These are phyloP conservation scores for Callocephalon fimbriatum DNA, from an alignment of 2,113 vertebrate species.

Conservation along the genomic window DNA sequence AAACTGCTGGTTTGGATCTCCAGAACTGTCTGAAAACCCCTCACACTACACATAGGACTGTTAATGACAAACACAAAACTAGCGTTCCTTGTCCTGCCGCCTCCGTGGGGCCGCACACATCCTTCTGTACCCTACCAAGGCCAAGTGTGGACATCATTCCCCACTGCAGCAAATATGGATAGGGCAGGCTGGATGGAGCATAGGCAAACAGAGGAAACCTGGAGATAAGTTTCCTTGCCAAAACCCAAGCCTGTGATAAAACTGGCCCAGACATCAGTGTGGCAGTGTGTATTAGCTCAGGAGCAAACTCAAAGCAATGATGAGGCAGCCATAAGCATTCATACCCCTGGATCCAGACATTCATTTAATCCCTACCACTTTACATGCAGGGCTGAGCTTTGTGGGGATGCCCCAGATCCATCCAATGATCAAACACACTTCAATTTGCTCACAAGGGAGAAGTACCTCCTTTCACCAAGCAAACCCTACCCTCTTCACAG, in stretches of 20 bases:
- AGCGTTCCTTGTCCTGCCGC: accelerated
- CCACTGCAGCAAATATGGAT: accelerated
- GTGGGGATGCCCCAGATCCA: neutral
- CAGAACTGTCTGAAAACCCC: neutral
- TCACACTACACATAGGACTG: accelerated
- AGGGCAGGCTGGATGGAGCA: neutral
- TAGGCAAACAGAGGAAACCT: neutral
- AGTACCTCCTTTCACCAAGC: neutral
- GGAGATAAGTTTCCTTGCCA: neutral
- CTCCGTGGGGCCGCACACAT: accelerated
- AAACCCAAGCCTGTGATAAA: neutral
- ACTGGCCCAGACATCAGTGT: accelerated
- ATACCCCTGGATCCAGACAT: neutral
- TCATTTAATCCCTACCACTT: neutral
- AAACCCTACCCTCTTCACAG: neutral
- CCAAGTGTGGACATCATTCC: neutral
- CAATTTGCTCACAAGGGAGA: neutral
- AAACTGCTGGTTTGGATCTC: neutral
- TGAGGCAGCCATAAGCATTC: neutral
- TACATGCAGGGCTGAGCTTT: neutral
- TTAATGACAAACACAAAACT: neutral
- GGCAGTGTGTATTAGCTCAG: neutral
- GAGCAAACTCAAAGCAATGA: neutral
- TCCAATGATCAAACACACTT: neutral
- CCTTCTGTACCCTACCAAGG: neutral